Evolutionary conservation across 2,888 invertebrate species (phyloP).

Genomic region (Drosophila yooni): DNA sequence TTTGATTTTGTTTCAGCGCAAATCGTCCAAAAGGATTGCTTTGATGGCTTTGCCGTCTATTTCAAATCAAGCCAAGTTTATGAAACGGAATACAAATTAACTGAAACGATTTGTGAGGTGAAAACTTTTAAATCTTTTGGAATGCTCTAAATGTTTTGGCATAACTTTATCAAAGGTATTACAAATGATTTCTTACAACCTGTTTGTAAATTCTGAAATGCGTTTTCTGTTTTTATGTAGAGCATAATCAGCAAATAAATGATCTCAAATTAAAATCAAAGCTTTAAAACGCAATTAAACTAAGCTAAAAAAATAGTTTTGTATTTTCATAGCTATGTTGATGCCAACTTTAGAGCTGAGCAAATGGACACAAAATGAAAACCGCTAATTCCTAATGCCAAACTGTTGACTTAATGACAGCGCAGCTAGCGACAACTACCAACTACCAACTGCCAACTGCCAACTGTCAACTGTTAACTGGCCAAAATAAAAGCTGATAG

Average conservation of each 20-base stretch:
- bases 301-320: not conserved
- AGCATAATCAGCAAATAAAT: not conserved
- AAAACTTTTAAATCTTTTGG: not conserved
- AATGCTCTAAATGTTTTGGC: not conserved
- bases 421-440: constrained; percentile 38
- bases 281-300: not conserved
- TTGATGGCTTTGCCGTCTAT: not conserved
- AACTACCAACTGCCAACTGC: constrained; percentile 3
- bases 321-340: not conserved
- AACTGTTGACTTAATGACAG: constrained; percentile 45
- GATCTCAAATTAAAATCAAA: not conserved
- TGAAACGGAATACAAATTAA: not conserved
- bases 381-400: not conserved
- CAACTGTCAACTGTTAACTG: constrained; percentile 18
- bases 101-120: not conserved
- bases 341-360: not conserved
- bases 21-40: not conserved
- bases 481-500: constrained; percentile 46
- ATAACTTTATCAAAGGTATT: not conserved
- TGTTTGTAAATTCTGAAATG: not conserved
- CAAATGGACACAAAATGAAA: not conserved
- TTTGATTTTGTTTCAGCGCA: not conserved
- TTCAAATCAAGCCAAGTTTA: not conserved
- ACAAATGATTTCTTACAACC: too few relatives aligned
- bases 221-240: too few relatives aligned